Conservation (phyloP, 2,113 vertebrate genomes). For the Crocuta crocuta region DNA sequence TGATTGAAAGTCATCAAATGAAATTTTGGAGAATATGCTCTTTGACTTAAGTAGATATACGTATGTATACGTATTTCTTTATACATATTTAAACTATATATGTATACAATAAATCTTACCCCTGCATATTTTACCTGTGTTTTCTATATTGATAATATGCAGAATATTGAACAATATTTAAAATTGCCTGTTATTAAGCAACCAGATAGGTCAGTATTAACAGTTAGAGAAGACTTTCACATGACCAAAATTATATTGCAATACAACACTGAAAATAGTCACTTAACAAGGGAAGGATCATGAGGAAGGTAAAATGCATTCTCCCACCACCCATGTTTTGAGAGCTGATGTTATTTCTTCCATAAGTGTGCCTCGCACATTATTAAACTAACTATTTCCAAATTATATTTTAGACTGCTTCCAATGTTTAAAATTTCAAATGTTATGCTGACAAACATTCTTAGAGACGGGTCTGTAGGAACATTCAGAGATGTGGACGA, state of each 20-base stretch:
- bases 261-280: background rate
- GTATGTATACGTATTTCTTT: too few relatives aligned
- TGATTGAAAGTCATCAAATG: background rate
- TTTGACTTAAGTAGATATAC: background rate
- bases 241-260: background rate
- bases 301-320: accelerated
- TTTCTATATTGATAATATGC: background rate
- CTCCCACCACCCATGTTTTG: accelerated
- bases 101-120: background rate
- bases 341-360: accelerated
- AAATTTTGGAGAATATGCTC: background rate
- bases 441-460: background rate
- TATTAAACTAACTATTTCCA: background rate
- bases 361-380: accelerated
- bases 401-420: background rate
- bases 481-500: background rate
- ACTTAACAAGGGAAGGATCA: accelerated
- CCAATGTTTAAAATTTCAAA: background rate
- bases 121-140: background rate
- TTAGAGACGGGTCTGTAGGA: background rate
- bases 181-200: background rate
- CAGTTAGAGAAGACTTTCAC: accelerated
- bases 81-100: background rate
- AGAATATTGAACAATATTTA: background rate
- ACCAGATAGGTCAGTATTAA: too few relatives aligned